A percentile compares a stretch with the other conserved stretches of the same genome.
phyloP scores from a whole-genome alignment of 2,113 vertebrate species.

The Mormyrus iriodes region DNA sequence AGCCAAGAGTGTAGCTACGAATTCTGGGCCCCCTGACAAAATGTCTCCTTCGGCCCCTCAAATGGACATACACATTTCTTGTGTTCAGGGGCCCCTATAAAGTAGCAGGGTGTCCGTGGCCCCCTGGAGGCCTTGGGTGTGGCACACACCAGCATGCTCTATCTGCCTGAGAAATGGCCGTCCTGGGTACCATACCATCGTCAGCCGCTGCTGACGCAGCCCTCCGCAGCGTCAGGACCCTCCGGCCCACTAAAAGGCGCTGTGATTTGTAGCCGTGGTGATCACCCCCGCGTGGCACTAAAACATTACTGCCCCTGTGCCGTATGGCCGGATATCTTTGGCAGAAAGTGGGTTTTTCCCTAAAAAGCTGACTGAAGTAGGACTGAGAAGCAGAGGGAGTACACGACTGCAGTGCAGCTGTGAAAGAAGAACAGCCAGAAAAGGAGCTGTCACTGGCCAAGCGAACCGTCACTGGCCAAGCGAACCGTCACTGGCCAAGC shows the following conservation, averaged over 20 bases:
- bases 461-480: no score
- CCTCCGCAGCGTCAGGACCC: background rate
- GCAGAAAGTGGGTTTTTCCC: background rate
- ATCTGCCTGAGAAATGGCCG: background rate
- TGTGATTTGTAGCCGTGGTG: background rate
- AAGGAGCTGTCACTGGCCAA: background rate
- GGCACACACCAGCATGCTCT: background rate
- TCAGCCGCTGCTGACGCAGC: background rate
- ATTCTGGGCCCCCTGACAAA: background rate
- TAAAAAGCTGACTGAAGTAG: background rate
- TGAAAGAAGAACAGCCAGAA: background rate
- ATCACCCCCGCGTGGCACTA: background rate
- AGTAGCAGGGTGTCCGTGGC: background rate
- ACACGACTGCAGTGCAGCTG: background rate
- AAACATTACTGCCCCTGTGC: constrained; percentile 6
- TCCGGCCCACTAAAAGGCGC: background rate
- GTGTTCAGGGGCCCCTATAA: background rate
- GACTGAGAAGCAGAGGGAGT: background rate
- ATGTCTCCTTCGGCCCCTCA: background rate
- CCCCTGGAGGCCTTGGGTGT: background rate
- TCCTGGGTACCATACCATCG: background rate
- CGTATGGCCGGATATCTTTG: background rate
- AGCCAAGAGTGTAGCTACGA: background rate
- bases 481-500: no score
- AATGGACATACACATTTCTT: background rate